Base-by-base conservation (phyloP, 2,888 invertebrate genomes). In the Protula sp. region DNA sequence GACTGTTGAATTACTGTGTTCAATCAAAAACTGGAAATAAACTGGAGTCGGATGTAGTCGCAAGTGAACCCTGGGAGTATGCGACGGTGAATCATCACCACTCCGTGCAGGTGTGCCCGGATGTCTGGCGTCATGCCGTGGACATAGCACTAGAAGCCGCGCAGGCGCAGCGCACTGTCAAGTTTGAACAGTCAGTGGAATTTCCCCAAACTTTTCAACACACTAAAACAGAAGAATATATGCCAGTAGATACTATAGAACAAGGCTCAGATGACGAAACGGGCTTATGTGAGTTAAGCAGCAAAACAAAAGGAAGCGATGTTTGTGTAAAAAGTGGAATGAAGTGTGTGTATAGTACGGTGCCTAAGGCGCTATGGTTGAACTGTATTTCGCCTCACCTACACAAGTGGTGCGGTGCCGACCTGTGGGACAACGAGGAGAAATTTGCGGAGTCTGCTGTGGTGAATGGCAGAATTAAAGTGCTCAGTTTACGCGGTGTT, bases 331-430 rank as follows among this genome's bases (percentile, higher is more conserved):
- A 38, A 52, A 30, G 53, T 57, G 50, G 54, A 45, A 29, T 30
- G 28, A 2, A 47, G 51, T 30, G 47, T 63, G 58, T 58, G 28
- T 58, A 14, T 54, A 55, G 51, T 45, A 24, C 31, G 53, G 55
- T 73, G n/a, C 71, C 72, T 3, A 27, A 50, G 14, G 67, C 77
- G 5, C 61, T 76, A 4, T 71, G 73, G 3, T 57, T 75, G 45
- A 71, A 70, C 47, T 78, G 78, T 57, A 69, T 71, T 1, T 67
- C 71, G 1, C 75, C 73, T 55, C 75, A 77, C 58, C 66, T 72
- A 3, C 77, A 78, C 64, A 70, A 68, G 56, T 67, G 67, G 53
- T 67, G 65, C 30, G 54, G 51, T 2, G 63, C 61, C 27, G 60
- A 66, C n/a, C 55, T 64, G 2, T 59, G 52, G 2, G 47, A 56